Percentiles rank a stretch among this genome's conserved stretches.
Conservation (phyloP, 2,888 invertebrate genomes). For the Lycaena phlaeas region DNA sequence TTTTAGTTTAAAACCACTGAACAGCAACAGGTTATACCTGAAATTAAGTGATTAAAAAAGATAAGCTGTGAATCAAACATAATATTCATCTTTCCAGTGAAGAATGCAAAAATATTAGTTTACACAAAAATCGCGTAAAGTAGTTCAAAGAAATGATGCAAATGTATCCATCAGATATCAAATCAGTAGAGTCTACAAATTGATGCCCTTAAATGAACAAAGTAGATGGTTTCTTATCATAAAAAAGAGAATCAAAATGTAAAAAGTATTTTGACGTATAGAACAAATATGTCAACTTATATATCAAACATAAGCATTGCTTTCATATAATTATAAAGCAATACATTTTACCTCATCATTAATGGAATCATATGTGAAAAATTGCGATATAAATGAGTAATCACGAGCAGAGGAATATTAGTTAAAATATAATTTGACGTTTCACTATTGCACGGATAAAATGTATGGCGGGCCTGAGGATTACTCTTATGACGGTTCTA, state of each 20-base stretch:
- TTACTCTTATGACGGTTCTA: conserved; percentile 23
- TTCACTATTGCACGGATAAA: conserved; percentile 59
- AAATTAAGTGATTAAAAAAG: conserved; percentile 21
- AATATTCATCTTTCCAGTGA: neutral
- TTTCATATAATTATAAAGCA: conserved; percentile 1
- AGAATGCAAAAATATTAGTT: neutral
- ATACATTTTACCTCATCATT: conserved; percentile 22
- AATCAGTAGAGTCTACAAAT: too few relatives aligned
- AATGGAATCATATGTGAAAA: conserved; percentile 17
- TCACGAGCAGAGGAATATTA: conserved; percentile 30
- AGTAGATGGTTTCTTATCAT: conserved; percentile 3
- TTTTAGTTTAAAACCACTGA: conserved; percentile 42
- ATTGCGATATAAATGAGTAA: conserved; percentile 21
- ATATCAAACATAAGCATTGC: conserved; percentile 21
- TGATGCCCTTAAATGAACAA: too few relatives aligned
- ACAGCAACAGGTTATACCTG: conserved; percentile 41
- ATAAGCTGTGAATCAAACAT: neutral
- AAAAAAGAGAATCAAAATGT: neutral
- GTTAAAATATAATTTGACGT: conserved; percentile 60
- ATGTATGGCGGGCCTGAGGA: conserved; percentile 64
- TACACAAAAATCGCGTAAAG: conserved; percentile 3
- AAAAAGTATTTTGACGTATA: conserved; percentile 29
- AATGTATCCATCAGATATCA: too few relatives aligned
- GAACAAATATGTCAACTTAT: conserved; percentile 36
- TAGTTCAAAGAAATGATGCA: too few relatives aligned